phyloP scores from a whole-genome alignment of 2,888 invertebrate species.

The Synergus japonicus region DNA sequence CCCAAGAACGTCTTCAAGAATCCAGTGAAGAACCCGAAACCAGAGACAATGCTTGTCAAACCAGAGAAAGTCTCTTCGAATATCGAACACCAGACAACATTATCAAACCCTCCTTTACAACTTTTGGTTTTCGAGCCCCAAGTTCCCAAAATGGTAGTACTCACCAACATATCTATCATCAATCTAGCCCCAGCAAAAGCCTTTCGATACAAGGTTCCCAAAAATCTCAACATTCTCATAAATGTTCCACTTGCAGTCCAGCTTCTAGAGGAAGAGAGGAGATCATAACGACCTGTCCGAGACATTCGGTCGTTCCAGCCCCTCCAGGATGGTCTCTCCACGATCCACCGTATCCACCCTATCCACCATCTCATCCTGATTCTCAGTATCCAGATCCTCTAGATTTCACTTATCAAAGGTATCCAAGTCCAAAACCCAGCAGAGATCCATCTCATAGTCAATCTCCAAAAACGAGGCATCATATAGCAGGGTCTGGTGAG shows the following conservation, averaged over 20 bases:
- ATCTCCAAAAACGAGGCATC: constrained; percentile 47
- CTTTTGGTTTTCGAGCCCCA: constrained; percentile 78
- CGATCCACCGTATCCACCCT: constrained; percentile 53
- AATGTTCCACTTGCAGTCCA: constrained; percentile 69
- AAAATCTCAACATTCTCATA: constrained; percentile 55
- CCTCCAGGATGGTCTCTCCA: constrained; percentile 73
- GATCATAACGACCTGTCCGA: constrained; percentile 52
- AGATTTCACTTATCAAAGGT: constrained; percentile 67
- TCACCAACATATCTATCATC: constrained; percentile 56
- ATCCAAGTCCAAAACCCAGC: constrained; percentile 65
- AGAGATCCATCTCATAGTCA: constrained; percentile 45
- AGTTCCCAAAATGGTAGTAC: constrained; percentile 63
- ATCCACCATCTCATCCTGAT: constrained; percentile 50
- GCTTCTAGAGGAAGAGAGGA: constrained; percentile 61
- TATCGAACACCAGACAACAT: constrained; percentile 71
- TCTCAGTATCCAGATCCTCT: constrained; percentile 61
- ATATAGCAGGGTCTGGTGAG: constrained; percentile 68
- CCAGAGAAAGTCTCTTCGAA: constrained; percentile 87
- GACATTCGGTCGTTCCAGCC: constrained; percentile 70
- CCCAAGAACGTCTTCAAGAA: constrained; percentile 73
- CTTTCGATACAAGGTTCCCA: constrained; percentile 54
- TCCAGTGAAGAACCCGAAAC: constrained; percentile 80
- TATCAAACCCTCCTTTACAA: constrained; percentile 78
- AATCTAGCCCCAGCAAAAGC: constrained; percentile 35
- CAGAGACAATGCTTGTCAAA: constrained; percentile 89